Evolutionary conservation across 1,140 invertebrate genomes (phyloP).

Genomic region (Drosophila orena): DNA sequence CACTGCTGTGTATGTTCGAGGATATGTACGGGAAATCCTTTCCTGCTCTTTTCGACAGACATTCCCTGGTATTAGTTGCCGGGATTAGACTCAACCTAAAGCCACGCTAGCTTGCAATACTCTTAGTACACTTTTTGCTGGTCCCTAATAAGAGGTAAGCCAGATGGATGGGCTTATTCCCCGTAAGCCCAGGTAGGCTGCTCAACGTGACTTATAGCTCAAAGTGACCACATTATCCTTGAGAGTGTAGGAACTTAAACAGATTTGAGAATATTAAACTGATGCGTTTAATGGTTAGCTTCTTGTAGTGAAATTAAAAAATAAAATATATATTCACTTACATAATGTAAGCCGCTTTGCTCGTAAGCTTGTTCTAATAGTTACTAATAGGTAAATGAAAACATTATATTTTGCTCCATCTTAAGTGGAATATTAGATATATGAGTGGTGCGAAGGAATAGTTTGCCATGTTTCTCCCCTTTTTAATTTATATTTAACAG

Average conservation of each 20-base stretch:
- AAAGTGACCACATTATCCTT: background rate
- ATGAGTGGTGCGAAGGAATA: no score
- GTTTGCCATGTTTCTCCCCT: background rate
- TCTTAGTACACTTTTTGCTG: conserved; percentile 8
- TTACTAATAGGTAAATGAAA: no score
- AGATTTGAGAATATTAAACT: background rate
- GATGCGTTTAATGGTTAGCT: no score
- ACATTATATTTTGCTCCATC: no score
- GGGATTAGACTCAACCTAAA: conserved; percentile 31
- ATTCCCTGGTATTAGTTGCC: conserved; percentile 31
- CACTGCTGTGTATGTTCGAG: conserved; percentile 19
- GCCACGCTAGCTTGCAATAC: conserved; percentile 10
- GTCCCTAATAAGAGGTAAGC: conserved; percentile 24
- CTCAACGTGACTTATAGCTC: background rate
- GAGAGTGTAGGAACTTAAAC: no score
- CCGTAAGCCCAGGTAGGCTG: background rate
- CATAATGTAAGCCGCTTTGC: no score
- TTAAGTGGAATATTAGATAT: no score
- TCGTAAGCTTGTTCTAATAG: no score
- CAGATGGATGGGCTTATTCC: conserved; percentile 21
- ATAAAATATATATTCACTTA: no score
- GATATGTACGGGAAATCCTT: conserved; percentile 42
- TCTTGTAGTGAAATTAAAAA: no score
- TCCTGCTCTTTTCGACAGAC: conserved; percentile 17
- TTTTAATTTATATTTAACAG: background rate